Base-by-base conservation (phyloP, 2,888 invertebrate species). In the Polyploca ridens region DNA sequence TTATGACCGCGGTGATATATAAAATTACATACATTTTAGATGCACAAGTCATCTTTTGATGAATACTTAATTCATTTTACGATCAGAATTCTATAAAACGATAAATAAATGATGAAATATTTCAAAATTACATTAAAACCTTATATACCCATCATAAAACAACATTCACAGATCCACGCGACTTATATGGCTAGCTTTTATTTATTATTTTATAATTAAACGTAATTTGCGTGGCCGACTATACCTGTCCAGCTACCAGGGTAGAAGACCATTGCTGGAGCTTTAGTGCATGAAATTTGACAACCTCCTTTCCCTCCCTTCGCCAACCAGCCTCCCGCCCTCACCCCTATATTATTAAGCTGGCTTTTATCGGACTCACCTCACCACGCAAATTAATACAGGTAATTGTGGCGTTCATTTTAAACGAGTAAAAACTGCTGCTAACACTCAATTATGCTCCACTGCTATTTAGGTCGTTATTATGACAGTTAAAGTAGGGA, bases 221-320 rank as follows among this genome's bases (percentile, higher is more conserved):
- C 33, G 0, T 58, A 41, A 61, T 61, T 69, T 70, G 5, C 69
- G 67, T 66, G 41, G 54, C 11, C 58, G 62, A 78, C 74, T 82
- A 87, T 88, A 89, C 85, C 71, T 81, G 82, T 85, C 84, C 74
- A 79, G 75, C 74, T 73, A 74, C 71, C 68, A 67, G 81, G 73
- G 77, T 76, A 77, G 82, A 81, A 85, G 82, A 85, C 85, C 83
- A 83, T 85, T 76, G 79, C 79, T 79, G 69, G 73, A 82, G 90
- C 86, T 89, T 88, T 86, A 86, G 86, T 83, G 88, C 85, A 88
- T 87, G 83, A 90, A 90, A 90, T 89, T 90, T 90, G 90, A 89
- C 90, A 89, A 84, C 82, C 69, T 63, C 75, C 75, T 68, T 76
- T 71, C 69, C 64, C 62, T 62, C 70, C 67, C 65, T 73, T 67